Evolutionary conservation across 2,797 vertebrate genomes (phyloP).

Genomic region (Nannoperca obscura): DNA sequence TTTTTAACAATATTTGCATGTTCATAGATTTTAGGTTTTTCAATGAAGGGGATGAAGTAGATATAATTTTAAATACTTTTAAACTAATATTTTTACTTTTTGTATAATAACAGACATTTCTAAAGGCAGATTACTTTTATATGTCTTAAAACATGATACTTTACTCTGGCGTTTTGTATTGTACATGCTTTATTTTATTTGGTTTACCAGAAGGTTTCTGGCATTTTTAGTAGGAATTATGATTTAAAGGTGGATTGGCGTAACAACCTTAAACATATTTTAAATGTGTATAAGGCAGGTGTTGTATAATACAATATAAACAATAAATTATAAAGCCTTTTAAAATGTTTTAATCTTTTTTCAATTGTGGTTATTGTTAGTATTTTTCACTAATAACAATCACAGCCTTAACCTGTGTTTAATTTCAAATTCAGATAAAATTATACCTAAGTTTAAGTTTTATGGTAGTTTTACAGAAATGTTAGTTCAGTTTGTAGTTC

Average conservation of each 20-base stretch:
- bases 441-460: background rate
- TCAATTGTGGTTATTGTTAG: background rate
- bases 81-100: background rate
- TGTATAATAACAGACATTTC: background rate
- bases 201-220: background rate
- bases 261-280: background rate
- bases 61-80: background rate
- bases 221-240: background rate
- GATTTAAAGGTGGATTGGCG: background rate
- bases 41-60: background rate
- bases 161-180: background rate
- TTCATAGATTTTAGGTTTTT: background rate
- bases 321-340: background rate
- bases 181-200: background rate
- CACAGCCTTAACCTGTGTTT: background rate
- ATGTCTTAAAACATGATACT: background rate
- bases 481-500: background rate
- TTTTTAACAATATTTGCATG: background rate
- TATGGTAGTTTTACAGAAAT: background rate
- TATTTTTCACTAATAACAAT: background rate
- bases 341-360: accelerated
- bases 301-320: background rate
- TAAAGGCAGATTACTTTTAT: background rate
- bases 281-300: background rate
- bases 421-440: background rate